These are phyloP conservation scores for Cirrhinus molitorella DNA, from an alignment of 2,797 vertebrate species.

Conservation along the genomic window DNA sequence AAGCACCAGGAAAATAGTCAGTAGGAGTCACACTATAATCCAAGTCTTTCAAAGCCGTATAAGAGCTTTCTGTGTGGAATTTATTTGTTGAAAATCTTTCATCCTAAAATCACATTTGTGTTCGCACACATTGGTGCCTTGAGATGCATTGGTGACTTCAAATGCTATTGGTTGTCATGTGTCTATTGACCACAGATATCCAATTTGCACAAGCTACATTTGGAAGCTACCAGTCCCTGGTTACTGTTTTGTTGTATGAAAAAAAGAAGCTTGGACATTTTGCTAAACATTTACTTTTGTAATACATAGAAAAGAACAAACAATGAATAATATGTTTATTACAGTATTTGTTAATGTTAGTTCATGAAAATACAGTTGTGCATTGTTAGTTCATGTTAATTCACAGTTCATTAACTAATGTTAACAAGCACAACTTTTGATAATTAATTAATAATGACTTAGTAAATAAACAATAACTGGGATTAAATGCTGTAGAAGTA, in stretches of 20 bases:
- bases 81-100: conserved; percentile 16
- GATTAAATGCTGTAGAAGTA: no score
- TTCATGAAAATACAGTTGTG: no score
- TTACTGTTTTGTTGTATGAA: neutral
- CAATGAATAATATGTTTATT: no score
- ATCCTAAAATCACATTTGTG: neutral
- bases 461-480: no score
- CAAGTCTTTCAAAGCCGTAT: neutral
- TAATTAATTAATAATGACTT: no score
- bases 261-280: neutral
- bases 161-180: neutral
- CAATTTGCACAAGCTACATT: neutral
- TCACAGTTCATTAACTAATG: no score
- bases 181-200: neutral
- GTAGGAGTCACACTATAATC: neutral
- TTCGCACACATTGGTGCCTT: neutral
- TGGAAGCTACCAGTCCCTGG: neutral
- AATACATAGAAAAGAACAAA: neutral
- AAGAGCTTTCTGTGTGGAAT: conserved; percentile 6
- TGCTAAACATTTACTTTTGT: neutral
- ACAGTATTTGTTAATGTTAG: no score
- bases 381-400: no score
- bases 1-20: conserved; percentile 15
- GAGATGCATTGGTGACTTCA: neutral
- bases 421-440: no score